Evolutionary conservation across 2,888 invertebrate species (phyloP), one percentile per base, ranked within the genome.

Genomic region (Hoplodrina blanda): DNA sequence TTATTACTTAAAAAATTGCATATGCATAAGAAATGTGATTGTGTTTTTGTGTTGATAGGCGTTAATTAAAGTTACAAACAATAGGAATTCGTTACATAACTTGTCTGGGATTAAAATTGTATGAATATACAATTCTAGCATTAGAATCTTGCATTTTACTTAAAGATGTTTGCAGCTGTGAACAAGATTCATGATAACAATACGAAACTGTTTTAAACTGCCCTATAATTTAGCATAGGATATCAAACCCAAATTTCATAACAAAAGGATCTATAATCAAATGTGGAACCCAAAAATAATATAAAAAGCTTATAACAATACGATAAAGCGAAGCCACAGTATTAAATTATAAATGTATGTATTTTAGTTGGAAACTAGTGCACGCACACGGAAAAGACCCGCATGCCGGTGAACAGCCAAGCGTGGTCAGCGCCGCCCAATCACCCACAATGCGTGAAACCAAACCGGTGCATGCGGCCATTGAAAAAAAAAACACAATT

Each of bases 331-430:
- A 69, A 73, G 80, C 81, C 76, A 74, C 67, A 72, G 76, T 80
- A 76, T 76, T 25, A 65, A 87, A 87, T 88, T 82, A 87, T 81
- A 82, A 80, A 78, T 78, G 76, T 82, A 82, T 80, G 77, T 83
- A 84, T 84, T 85, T 80, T 76, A 72, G 84, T 81, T 84, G 77
- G 84, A 88, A 90, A 90, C 86, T 87, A 84, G 88, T 82, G 81
- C 91, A 89, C 89, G 90, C 91, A 91, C 85, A 90, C 90, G 92
- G 92, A 92, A 92, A 86, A 87, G 81, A 82, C 83, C 81, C 81
- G 88, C 89, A 89, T 88, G 85, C 89, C 87, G 69, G 86, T 82
- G 78, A 70, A 88, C 87, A 88, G 86, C 86, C 73, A 83, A 90
- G 86, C 91, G 87, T 90, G 88, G 76, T 83, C 66, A 63, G 84